A percentile compares a stretch with the other conserved stretches of the same genome.
These are phyloP conservation scores for Narcine bancroftii DNA, from an alignment of 2,113 vertebrate species.

Conservation along the genomic window DNA sequence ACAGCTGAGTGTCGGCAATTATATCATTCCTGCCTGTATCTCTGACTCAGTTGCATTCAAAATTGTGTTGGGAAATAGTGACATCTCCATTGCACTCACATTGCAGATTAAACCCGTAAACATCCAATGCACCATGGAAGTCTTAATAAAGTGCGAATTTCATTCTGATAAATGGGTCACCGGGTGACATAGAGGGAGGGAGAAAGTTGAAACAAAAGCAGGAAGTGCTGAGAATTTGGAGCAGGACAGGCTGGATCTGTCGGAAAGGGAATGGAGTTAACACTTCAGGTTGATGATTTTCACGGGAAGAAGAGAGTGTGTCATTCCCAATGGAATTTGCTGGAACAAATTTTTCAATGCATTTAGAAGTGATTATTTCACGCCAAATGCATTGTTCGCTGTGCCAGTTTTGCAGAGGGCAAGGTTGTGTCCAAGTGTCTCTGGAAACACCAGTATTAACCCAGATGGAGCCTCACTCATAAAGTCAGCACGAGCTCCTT, in stretches of 20 bases:
- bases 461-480: not conserved
- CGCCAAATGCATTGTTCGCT: not conserved
- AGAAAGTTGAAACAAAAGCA: no score
- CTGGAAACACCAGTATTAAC: not conserved
- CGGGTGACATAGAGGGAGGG: not conserved
- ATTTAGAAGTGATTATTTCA: not conserved
- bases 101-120: slow-evolving; percentile 16
- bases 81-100: slow-evolving; percentile 12
- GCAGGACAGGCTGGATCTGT: no score
- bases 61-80: slow-evolving; percentile 18
- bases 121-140: not conserved
- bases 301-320: no score
- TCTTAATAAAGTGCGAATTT: not conserved
- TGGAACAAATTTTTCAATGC: not conserved
- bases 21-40: not conserved
- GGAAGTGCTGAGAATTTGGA: no score
- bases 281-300: no score
- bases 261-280: no score
- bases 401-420: not conserved
- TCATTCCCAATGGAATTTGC: not conserved
- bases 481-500: not conserved
- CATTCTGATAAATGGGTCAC: not conserved
- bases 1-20: not conserved
- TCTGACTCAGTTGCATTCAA: not conserved
- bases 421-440: not conserved